phyloP scores from a whole-genome alignment of 1,140 invertebrate genomes.

The Macrotrachela quadricornifera region DNA sequence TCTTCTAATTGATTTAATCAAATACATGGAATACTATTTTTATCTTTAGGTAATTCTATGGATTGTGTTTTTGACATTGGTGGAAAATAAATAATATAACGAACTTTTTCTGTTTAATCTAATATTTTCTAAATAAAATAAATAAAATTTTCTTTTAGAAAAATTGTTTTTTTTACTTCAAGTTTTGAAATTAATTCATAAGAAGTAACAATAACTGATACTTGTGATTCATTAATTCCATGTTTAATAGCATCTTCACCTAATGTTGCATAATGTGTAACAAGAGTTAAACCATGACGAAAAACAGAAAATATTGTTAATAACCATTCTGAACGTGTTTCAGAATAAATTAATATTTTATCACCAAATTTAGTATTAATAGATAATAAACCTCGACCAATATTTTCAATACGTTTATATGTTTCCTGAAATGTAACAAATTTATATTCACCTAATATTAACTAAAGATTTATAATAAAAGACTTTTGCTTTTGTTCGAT shows the following conservation, averaged over 20 bases:
- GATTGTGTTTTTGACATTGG: too few relatives aligned
- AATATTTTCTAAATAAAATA: too few relatives aligned
- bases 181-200: too few relatives aligned
- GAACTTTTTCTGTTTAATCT: too few relatives aligned
- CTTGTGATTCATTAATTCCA: slow-evolving; percentile 28
- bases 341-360: slow-evolving; percentile 77
- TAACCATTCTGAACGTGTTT: slow-evolving; percentile 91
- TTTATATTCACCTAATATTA: slow-evolving; percentile 49
- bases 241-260: slow-evolving; percentile 85
- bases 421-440: slow-evolving; percentile 69
- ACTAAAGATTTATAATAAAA: slow-evolving; percentile 31
- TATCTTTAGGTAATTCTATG: too few relatives aligned
- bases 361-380: slow-evolving; percentile 39
- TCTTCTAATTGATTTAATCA: slow-evolving; percentile 39
- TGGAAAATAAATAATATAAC: too few relatives aligned
- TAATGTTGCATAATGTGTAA: slow-evolving; percentile 85
- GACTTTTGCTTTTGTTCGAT: not conserved
- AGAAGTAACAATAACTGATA: not conserved
- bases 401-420: slow-evolving; percentile 45
- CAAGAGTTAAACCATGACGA: slow-evolving; percentile 70
- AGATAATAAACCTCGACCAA: slow-evolving; percentile 36
- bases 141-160: too few relatives aligned
- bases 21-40: slow-evolving; percentile 44
- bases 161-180: too few relatives aligned
- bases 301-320: slow-evolving; percentile 75